These are phyloP conservation scores for Drosophila cracens DNA, from an alignment of 2,888 invertebrate species.

Conservation along the genomic window DNA sequence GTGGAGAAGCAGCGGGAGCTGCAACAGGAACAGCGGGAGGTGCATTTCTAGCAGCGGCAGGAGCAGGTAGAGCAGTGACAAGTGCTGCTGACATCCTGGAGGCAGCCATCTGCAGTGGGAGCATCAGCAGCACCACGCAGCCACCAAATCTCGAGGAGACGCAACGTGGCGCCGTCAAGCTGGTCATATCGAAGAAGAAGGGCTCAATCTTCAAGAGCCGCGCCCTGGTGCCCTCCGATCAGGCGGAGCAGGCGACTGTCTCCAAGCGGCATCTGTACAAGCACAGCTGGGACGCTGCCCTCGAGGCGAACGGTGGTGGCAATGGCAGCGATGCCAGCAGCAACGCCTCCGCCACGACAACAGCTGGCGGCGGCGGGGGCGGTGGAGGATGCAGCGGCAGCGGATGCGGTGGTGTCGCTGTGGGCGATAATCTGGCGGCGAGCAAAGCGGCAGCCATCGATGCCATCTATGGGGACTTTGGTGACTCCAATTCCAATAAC, in stretches of 20 bases:
- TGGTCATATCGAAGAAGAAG: conserved; percentile 92
- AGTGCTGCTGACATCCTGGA: conserved; percentile 3
- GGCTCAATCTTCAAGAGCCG: conserved; percentile 96
- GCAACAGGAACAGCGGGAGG: conserved; percentile 31
- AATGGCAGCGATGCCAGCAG: conserved; percentile 72
- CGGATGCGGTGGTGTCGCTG: conserved; percentile 33
- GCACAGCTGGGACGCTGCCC: conserved; percentile 95
- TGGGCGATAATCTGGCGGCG: conserved; percentile 35
- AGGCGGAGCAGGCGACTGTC: conserved; percentile 86
- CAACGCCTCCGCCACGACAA: conserved; percentile 59
- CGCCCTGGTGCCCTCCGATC: conserved; percentile 86
- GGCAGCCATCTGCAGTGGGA: conserved; percentile 63
- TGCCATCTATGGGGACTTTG: conserved; percentile 81
- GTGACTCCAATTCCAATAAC: conserved; percentile 75
- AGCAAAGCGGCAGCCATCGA: conserved; percentile 67
- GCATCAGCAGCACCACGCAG: conserved; percentile 12
- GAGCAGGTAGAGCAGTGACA: conserved; percentile 3
- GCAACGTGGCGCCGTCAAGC: conserved; percentile 86
- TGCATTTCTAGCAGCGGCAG: background rate
- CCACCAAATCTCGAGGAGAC: conserved; percentile 50
- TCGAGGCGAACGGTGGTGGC: conserved; percentile 79
- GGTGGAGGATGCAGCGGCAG: conserved; percentile 32
- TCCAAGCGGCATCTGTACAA: conserved; percentile 93
- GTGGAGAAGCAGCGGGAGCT: conserved; percentile 32
- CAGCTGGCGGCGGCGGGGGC: conserved; percentile 35